Base-by-base conservation (phyloP, 2,113 vertebrate species). In the Silurus asotus region DNA sequence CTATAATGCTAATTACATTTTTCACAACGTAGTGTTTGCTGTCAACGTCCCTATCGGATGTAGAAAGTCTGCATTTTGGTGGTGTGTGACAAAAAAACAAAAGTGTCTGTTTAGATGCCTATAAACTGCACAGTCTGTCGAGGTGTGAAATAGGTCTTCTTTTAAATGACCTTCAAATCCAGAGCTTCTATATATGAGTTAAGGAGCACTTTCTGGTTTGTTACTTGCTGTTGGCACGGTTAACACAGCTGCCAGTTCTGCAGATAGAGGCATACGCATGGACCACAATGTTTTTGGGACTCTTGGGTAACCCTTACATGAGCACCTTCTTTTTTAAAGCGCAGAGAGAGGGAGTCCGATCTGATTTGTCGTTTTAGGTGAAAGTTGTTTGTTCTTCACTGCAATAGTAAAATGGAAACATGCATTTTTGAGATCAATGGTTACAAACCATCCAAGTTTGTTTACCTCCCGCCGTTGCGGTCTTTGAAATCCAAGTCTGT, bases 401-500 rank as follows among this genome's bases (percentile, higher is more conserved):
- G 45, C 70, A 20, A 23, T 49, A 49, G 70, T 7, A 23, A 77
- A 56, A n/a, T 56, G 75, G 53, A 56, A 77, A 45, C 55, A 59
- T 80, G 28, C 28, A 61, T 80, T 28, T 37, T 20, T 61, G 28
- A 61, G 77, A 23, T 61, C 9, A 58, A 59, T 25, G 37, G 55
- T 79, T 79, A 58, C 55, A 61, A 61, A 59, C 55, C 58, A 45
- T 23, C 77, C 28, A 80, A 61, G 77, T 80, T 80, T 80, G 77
- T 80, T 80, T 80, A 23, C 56, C 77, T 45, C 28, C 77, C 77
- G 48, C 56, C 45, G 17, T 80, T 80, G 17, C 2, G 17, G 55
- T 45, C 77, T 79, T 79, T 79, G 56, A 80, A 80, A 80, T 59
- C 28, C 56, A 79, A 79, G 14, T 79, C 77, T 79, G 77, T 79